Conservation (phyloP, 2,113 vertebrate species). For the Lophotis ruficrista region DNA sequence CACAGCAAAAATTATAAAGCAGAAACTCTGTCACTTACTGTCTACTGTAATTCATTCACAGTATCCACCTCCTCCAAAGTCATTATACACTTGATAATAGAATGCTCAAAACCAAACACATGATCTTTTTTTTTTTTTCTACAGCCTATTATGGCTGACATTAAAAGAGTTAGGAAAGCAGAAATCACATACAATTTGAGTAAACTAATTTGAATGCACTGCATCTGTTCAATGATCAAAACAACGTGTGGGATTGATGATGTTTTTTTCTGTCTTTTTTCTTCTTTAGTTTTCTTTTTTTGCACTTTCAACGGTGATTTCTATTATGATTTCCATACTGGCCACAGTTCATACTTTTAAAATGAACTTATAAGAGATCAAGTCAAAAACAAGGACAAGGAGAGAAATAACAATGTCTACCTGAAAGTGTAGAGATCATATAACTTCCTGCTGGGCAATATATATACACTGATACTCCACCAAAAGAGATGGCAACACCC, state of each 20-base stretch:
- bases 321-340: not conserved
- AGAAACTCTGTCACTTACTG: not conserved
- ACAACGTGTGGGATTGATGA: not conserved
- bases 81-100: constrained; percentile 23
- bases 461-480: not conserved
- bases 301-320: not conserved
- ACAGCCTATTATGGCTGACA: not conserved
- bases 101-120: constrained; percentile 22
- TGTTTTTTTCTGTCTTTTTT: not conserved
- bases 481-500: not conserved
- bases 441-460: not conserved
- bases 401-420: not conserved
- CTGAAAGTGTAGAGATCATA: not conserved
- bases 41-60: not conserved
- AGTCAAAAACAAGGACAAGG: not conserved
- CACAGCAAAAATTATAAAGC: constrained; percentile 20
- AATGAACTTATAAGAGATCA: not conserved
- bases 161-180: constrained; percentile 27
- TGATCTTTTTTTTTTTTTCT: not conserved
- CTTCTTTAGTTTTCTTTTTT: not conserved
- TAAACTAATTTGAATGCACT: constrained; percentile 7
- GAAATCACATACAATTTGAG: not conserved
- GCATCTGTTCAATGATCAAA: constrained; percentile 4
- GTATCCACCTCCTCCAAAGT: not conserved
- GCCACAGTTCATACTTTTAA: not conserved